A percentile compares a stretch with the other conserved stretches of the same genome.
Evolutionary conservation across 2,797 vertebrate species (phyloP).

Genomic region (Myripristis murdjan): DNA sequence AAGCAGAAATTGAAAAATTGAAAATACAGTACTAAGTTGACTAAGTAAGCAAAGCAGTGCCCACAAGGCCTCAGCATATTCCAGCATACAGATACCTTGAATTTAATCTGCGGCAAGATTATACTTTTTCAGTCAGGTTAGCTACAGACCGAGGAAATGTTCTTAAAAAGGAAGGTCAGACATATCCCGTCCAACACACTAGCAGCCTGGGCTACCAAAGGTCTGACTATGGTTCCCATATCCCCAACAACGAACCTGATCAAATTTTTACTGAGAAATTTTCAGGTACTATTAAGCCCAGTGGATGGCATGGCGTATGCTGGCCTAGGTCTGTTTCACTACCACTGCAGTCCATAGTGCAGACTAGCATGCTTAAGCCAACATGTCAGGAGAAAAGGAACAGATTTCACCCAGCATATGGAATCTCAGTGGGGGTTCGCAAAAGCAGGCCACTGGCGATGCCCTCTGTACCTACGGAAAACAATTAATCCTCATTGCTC

Average conservation of each 20-base stretch:
- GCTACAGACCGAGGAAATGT: not conserved
- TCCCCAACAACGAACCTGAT: constrained; percentile 12
- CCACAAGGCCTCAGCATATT: constrained; percentile 19
- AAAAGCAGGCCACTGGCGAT: constrained; percentile 64
- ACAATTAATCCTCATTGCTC: constrained; percentile 79
- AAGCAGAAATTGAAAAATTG: constrained; percentile 64
- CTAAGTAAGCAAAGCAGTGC: constrained; percentile 63
- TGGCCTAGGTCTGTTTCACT: constrained; percentile 53
- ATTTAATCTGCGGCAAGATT: not conserved
- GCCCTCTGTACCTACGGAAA: constrained; percentile 78
- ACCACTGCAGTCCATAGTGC: constrained; percentile 47
- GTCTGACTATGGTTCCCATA: not conserved
- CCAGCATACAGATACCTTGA: constrained; percentile 3
- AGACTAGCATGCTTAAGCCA: constrained; percentile 53
- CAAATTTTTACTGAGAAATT: constrained; percentile 24
- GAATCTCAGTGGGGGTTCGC: constrained; percentile 69
- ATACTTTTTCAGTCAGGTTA: constrained; percentile 12
- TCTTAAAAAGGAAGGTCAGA: constrained; percentile 7
- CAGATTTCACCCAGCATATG: constrained; percentile 83
- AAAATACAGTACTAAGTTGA: constrained; percentile 52
- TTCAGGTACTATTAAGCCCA: constrained; percentile 20
- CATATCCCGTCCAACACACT: not conserved
- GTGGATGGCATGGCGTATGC: constrained; percentile 44
- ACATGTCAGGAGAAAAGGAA: constrained; percentile 52
- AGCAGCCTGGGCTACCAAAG: not conserved